Evolutionary conservation across 2,797 vertebrate species (phyloP), one percentile per base, ranked within the genome.

Genomic region (Melanotaenia trifasciata): DNA sequence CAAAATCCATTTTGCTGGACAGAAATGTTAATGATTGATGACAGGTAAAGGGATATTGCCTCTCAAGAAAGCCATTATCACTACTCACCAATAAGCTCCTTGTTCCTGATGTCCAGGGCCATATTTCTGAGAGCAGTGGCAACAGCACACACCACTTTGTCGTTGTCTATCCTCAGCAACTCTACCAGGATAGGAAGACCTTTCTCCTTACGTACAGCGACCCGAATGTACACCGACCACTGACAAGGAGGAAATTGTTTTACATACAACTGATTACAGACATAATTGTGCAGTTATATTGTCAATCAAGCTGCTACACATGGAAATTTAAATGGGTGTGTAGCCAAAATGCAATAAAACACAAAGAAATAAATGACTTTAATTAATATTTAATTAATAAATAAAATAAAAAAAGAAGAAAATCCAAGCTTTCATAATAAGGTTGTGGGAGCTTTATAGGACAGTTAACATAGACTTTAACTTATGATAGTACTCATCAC

Each of bases 101-200:
- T 99, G 93, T 99, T 99, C 93, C 98, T 96, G 89, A 99, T 96
- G 90, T 99, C 98, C 93, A 99, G 93, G 81, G 98, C 98, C 98
- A 99, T 99, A 89, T 99, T 99, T 84, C 98, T 94, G 84, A 99
- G 96, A 11, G 98, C 98, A 1, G 98, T 99, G 83, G 98, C 98
- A 71, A 99, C 98, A 0, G 98, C 98, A 68, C 98, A 99, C 56
- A 99, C 98, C 80, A 99, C 98, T 40, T 97, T 96, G 90, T 99
- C 98, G 5, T 98, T 99, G 93, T 99, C 98, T 95, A 99, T 98
- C 90, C 98, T 96, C 83, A 99, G 96, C 79, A 99, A 92, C 77
- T 99, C 98, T 94, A 99, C 98, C 54, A 99, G 86, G 70, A 99
- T 99, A 7, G 98, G 98, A 84, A 99, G 91, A 78, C 92, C 92